Evolutionary conservation across 2,797 vertebrate genomes (phyloP), one percentile per base, ranked within the genome.

Genomic region (Peromyscus attwateri): DNA sequence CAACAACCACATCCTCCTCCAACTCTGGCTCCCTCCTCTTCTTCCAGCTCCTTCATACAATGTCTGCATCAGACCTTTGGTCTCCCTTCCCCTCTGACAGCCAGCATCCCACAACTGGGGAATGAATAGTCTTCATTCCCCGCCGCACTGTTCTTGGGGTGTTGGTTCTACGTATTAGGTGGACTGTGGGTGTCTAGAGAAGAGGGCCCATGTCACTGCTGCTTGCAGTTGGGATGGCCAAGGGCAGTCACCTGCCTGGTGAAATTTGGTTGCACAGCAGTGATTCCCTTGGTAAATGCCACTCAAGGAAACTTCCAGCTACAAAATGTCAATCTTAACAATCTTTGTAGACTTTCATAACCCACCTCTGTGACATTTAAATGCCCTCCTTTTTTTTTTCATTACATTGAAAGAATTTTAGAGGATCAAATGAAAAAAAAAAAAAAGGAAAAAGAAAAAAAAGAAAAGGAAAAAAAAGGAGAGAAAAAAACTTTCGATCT

Each of bases 371-470:
- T 96, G 96, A 96, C 92, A 90, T 96, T 93, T 96, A 96, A 94
- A 90, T 84, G 62, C 29, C 71, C 81, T 40, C 31, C 5, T 52
- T 81, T 52, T 81, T 57, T 92, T 84, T 31, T 83, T 80, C 80
- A 91, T 96, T 95, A 77, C 23, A 71, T 91, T 96, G 57, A 96
- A 96, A 95, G 37, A 87, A 80, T 83, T 93, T 96, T 96, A 89
- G 70, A 87, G 70, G 46, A 92, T 96, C 83, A 96, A 95, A 93
- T 94, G 1, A 25, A 34, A 71, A 91, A 87, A 49, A 52, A 19
- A 31, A 49, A 52, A 19, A 31, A 60, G 31, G 2, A 1, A 52
- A 52, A 52, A 52, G 66, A 91, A 89, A 52, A 52, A 70, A 91
- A 89, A 49, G 46, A 19, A 25, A 34, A 71, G 89, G 87, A 49